phyloP scores from a whole-genome alignment of 37 sponge, comb jelly and placozoan genomes.

The Crambe crambe region DNA sequence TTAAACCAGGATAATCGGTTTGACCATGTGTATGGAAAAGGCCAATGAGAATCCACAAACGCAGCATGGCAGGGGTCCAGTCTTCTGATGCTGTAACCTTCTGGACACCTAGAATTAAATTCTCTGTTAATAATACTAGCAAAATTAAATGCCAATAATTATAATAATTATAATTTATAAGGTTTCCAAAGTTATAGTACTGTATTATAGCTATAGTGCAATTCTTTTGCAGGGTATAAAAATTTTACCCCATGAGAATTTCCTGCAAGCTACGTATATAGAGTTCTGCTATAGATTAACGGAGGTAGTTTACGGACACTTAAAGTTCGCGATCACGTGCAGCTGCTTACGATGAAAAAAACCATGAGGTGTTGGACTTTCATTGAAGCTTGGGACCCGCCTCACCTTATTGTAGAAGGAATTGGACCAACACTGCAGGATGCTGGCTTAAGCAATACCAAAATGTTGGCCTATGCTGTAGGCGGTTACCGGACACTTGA shows the following conservation, averaged over 20 bases:
- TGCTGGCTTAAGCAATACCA: background rate
- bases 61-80: conserved; percentile 1
- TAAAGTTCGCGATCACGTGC: background rate
- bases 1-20: background rate
- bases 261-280: no score
- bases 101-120: background rate
- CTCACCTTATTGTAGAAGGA: background rate
- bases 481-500: background rate
- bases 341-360: background rate
- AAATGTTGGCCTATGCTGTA: background rate
- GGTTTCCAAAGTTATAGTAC: no score
- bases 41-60: background rate
- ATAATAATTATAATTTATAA: no score
- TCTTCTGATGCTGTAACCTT: background rate
- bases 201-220: no score
- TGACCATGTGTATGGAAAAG: background rate
- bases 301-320: background rate
- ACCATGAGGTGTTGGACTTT: background rate
- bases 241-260: no score
- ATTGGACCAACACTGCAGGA: background rate
- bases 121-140: no score
- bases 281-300: background rate
- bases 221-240: no score
- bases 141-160: no score
- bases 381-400: background rate